These are phyloP conservation scores for Cephalotes varians DNA, from an alignment of 2,888 invertebrate species.

Conservation along the genomic window DNA sequence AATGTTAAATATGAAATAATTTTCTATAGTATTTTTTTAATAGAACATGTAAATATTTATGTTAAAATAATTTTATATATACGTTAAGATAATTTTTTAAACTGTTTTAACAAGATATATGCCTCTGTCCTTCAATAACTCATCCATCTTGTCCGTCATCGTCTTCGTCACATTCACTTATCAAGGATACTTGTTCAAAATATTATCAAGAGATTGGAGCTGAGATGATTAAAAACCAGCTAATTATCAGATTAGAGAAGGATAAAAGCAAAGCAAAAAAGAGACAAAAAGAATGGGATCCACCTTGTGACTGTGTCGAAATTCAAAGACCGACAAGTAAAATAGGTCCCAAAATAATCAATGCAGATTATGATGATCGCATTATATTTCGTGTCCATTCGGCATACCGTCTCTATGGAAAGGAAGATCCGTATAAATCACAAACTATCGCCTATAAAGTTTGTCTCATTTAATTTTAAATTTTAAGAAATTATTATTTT, in stretches of 20 bases:
- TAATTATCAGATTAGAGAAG: slow-evolving; percentile 89
- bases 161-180: slow-evolving; percentile 24
- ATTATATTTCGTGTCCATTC: slow-evolving; percentile 81
- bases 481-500: neutral
- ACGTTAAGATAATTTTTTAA: neutral
- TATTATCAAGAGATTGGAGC: slow-evolving; percentile 90
- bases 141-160: neutral
- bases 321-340: slow-evolving; percentile 79
- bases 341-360: slow-evolving; percentile 80
- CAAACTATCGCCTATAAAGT: slow-evolving; percentile 79
- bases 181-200: slow-evolving; percentile 68
- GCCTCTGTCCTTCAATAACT: slow-evolving; percentile 56
- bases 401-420: slow-evolving; percentile 61
- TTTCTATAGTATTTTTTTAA: neutral
- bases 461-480: neutral
- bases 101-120: slow-evolving; percentile 34
- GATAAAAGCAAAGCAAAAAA: slow-evolving; percentile 85
- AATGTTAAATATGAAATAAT: neutral
- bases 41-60: neutral
- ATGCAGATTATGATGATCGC: slow-evolving; percentile 79
- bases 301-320: slow-evolving; percentile 82
- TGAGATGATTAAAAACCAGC: slow-evolving; percentile 89
- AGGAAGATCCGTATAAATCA: slow-evolving; percentile 72
- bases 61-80: neutral
- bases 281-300: slow-evolving; percentile 76